Conservation (phyloP, 2,888 invertebrate genomes). For the Selenia dentaria region DNA sequence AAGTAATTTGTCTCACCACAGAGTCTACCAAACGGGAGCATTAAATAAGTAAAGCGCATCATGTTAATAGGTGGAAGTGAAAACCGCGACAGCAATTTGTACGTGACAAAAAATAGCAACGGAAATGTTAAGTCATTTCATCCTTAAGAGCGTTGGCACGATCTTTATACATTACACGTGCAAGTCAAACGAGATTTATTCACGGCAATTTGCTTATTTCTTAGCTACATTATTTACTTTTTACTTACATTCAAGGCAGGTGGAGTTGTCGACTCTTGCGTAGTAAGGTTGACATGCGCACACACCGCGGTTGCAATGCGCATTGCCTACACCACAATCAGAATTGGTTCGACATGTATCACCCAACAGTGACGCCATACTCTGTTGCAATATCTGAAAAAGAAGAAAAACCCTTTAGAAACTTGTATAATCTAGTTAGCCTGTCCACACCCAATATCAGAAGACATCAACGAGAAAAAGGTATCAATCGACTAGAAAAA, state of each 20-base stretch:
- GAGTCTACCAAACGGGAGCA: slow-evolving; percentile 49
- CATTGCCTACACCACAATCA: slow-evolving; percentile 87
- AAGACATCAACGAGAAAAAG: no score
- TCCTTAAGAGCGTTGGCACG: slow-evolving; percentile 8
- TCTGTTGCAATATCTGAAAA: slow-evolving; percentile 58
- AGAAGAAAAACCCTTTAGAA: slow-evolving; percentile 10
- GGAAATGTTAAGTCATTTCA: slow-evolving; percentile 18
- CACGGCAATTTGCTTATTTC: not conserved
- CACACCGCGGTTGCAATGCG: slow-evolving; percentile 87
- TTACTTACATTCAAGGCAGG: slow-evolving; percentile 93
- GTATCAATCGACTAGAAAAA: no score
- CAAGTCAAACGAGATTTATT: slow-evolving; percentile 1
- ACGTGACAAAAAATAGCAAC: slow-evolving; percentile 21
- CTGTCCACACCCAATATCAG: no score
- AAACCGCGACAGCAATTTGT: slow-evolving; percentile 41
- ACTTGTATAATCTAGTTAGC: no score
- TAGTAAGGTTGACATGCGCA: slow-evolving; percentile 94
- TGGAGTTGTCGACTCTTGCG: slow-evolving; percentile 90
- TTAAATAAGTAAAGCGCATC: slow-evolving; percentile 41
- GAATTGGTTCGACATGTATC: slow-evolving; percentile 85
- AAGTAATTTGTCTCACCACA: slow-evolving; percentile 66
- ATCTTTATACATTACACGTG: slow-evolving; percentile 8
- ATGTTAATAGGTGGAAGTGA: slow-evolving; percentile 40
- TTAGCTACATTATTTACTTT: not conserved
- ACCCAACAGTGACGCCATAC: slow-evolving; percentile 76